Percentiles rank a stretch among this genome's conserved stretches.
Evolutionary conservation across 2,797 vertebrate genomes (phyloP).

Genomic region (Cossypha niveicapilla): DNA sequence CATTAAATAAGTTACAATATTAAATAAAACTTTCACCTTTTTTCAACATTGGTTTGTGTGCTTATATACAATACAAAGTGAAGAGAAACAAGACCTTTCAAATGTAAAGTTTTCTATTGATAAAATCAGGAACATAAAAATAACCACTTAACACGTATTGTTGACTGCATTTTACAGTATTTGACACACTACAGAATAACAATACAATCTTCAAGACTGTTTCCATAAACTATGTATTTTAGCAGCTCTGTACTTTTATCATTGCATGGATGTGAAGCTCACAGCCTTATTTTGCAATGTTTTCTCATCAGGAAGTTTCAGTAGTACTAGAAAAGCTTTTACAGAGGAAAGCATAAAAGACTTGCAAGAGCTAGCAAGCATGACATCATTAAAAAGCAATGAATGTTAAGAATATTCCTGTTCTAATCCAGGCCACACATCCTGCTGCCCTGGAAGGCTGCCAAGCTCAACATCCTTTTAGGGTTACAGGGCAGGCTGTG

Average conservation of each 20-base stretch:
- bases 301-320: slow-evolving; percentile 62
- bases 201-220: background rate
- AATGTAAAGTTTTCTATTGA: background rate
- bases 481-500: slow-evolving; percentile 81
- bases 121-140: background rate
- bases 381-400: slow-evolving; percentile 73
- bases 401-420: slow-evolving; percentile 65
- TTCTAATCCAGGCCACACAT: slow-evolving; percentile 74
- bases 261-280: background rate
- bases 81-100: background rate
- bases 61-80: background rate
- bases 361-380: slow-evolving; percentile 54
- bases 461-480: slow-evolving; percentile 84
- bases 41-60: background rate
- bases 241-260: background rate
- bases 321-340: slow-evolving; percentile 53
- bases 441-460: slow-evolving; percentile 77
- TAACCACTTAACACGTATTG: background rate
- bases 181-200: background rate
- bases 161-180: background rate
- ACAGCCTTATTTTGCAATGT: slow-evolving; percentile 10
- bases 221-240: background rate
- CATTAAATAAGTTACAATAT: background rate
- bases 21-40: background rate
- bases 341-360: slow-evolving; percentile 51